phyloP scores from a whole-genome alignment of 2,888 invertebrate genomes.

The Tigriopus californicus region DNA sequence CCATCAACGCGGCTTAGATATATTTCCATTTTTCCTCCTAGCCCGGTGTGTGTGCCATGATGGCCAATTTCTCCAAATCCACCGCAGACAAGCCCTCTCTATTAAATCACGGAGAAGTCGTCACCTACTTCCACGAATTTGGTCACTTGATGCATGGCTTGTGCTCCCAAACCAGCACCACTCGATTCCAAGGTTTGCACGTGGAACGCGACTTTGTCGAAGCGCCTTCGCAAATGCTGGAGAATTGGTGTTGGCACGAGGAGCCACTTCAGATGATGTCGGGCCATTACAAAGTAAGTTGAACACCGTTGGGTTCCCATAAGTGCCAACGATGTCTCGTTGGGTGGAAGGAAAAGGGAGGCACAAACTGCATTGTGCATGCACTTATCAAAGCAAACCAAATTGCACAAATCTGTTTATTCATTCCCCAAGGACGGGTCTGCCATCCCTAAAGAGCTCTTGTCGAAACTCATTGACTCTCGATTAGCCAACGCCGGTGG shows the following conservation, averaged over 20 bases:
- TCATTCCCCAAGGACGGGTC: slow-evolving; percentile 18
- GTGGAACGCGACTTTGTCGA: slow-evolving; percentile 36
- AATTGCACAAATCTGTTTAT: too few species aligned
- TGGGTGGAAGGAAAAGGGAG: too few species aligned
- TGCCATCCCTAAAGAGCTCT: slow-evolving; percentile 28
- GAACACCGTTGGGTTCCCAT: slow-evolving; percentile 14
- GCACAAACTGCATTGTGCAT: too few species aligned
- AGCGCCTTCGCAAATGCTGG: slow-evolving; percentile 34
- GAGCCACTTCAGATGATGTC: slow-evolving; percentile 31
- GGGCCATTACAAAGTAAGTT: slow-evolving; percentile 25
- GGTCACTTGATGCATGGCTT: slow-evolving; percentile 36
- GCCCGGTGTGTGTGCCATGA: slow-evolving; percentile 30
- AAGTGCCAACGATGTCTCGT: too few species aligned
- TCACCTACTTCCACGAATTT: slow-evolving; percentile 35
- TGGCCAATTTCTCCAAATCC: slow-evolving; percentile 33
- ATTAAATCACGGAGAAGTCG: slow-evolving; percentile 33
- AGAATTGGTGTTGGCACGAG: slow-evolving; percentile 35
- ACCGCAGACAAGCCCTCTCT: slow-evolving; percentile 30
- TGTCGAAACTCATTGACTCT: slow-evolving; percentile 28
- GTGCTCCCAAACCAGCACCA: slow-evolving; percentile 27
- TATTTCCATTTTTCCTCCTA: not conserved
- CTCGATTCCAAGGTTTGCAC: slow-evolving; percentile 29
- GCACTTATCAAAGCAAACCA: too few species aligned
- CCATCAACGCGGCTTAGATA: too few species aligned
- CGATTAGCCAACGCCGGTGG: slow-evolving; percentile 31